These are phyloP conservation scores for Coptotermes formosanus DNA, from an alignment of 1,140 invertebrate genomes.

Conservation along the genomic window DNA sequence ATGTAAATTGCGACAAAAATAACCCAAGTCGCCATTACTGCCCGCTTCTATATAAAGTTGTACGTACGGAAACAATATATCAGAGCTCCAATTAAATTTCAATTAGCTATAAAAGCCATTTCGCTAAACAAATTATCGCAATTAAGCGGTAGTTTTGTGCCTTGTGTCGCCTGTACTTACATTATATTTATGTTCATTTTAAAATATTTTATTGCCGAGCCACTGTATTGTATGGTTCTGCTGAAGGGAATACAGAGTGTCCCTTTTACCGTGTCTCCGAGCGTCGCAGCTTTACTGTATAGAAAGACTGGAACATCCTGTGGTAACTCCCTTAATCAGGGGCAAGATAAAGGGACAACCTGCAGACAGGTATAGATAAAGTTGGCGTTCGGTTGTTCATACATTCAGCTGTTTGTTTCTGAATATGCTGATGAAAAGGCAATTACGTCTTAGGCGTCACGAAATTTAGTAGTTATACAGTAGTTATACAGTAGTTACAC, in stretches of 20 bases:
- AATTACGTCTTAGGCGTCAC: too few relatives aligned
- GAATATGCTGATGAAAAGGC: too few relatives aligned
- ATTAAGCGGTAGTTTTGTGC: not conserved
- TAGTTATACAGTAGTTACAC: too few relatives aligned
- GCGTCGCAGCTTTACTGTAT: too few relatives aligned
- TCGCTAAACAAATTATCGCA: not conserved
- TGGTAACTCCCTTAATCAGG: too few relatives aligned
- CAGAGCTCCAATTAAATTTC: not conserved
- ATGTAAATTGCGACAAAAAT: not conserved
- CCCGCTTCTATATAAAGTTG: not conserved
- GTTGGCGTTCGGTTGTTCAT: too few relatives aligned
- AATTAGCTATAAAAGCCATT: not conserved
- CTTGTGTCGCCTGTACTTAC: not conserved
- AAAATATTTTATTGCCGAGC: not conserved
- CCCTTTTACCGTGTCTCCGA: too few relatives aligned
- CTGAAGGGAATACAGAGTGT: not conserved
- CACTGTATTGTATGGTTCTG: not conserved
- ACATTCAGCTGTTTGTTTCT: too few relatives aligned
- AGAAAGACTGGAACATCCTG: too few relatives aligned
- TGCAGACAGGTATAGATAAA: too few relatives aligned
- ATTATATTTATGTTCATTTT: not conserved
- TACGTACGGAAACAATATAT: not conserved
- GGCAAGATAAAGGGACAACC: too few relatives aligned
- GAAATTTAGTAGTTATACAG: too few relatives aligned
- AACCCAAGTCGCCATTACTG: not conserved